phyloP scores from a whole-genome alignment of 2,888 invertebrate species.

The Archips crataeganus region DNA sequence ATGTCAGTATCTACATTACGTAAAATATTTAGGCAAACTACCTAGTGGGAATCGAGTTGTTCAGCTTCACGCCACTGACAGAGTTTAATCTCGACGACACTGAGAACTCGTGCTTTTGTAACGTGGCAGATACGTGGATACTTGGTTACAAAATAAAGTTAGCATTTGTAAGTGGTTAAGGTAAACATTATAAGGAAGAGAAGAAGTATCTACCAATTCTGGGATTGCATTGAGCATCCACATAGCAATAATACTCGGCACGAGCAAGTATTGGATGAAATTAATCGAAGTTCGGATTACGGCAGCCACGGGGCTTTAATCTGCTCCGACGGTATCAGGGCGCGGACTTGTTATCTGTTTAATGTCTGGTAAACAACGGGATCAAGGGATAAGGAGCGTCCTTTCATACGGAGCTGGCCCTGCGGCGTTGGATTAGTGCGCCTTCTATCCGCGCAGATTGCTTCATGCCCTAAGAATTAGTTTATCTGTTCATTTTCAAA shows the following conservation, averaged over 20 bases:
- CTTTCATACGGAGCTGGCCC: conserved; percentile 82
- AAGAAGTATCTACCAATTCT: not conserved
- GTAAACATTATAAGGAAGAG: conserved; percentile 29
- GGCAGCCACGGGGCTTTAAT: conserved; percentile 78
- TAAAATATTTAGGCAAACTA: too few relatives aligned
- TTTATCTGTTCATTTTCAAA: conserved; percentile 48
- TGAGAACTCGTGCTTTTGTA: not conserved
- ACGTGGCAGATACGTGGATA: not conserved
- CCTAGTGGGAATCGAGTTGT: too few relatives aligned
- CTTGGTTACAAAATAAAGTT: not conserved
- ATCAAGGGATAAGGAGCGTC: conserved; percentile 85
- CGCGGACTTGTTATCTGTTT: conserved; percentile 86
- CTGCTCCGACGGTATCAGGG: conserved; percentile 82
- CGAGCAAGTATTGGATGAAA: conserved; percentile 82
- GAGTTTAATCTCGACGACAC: not conserved
- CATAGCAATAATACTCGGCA: conserved; percentile 55
- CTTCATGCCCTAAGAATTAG: conserved; percentile 65
- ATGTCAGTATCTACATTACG: too few relatives aligned
- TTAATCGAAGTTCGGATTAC: conserved; percentile 85
- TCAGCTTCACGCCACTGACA: not conserved
- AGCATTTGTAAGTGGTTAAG: not conserved
- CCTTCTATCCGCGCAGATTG: conserved; percentile 74
- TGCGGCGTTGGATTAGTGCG: conserved; percentile 79
- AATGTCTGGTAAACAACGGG: conserved; percentile 87
- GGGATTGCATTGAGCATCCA: conserved; percentile 26